Percentiles rank a stretch among this genome's conserved stretches.
Evolutionary conservation across 2,113 vertebrate species (phyloP).

Genomic region (Leucopternis melanops): DNA sequence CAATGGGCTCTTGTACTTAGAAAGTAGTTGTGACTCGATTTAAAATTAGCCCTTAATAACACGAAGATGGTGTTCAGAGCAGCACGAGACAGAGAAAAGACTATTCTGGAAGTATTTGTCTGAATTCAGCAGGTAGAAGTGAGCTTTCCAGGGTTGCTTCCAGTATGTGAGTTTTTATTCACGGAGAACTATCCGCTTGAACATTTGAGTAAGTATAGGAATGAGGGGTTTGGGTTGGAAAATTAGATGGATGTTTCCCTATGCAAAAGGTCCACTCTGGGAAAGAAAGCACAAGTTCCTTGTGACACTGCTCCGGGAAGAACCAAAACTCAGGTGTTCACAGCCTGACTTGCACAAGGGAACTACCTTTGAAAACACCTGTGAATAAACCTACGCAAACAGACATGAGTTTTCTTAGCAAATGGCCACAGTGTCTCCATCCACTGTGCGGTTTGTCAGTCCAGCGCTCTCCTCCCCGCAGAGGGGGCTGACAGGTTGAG

Average conservation of each 20-base stretch:
- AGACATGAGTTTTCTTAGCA: not conserved
- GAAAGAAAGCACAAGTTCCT: not conserved
- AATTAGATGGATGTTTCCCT: not conserved
- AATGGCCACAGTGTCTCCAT: not conserved
- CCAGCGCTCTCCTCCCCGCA: accelerated
- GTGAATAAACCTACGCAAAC: not conserved
- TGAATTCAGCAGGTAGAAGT: not conserved
- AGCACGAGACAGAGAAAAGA: not conserved
- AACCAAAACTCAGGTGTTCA: not conserved
- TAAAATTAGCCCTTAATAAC: slow-evolving; percentile 42
- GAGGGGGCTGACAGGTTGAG: not conserved
- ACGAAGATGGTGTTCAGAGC: not conserved
- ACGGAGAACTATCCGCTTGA: not conserved
- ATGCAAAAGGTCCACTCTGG: not conserved
- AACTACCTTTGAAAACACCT: not conserved
- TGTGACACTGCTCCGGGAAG: not conserved
- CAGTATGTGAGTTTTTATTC: not conserved
- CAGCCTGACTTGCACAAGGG: not conserved
- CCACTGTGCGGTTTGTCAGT: not conserved
- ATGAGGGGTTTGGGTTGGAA: not conserved
- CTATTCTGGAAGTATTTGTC: not conserved
- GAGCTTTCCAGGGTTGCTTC: not conserved
- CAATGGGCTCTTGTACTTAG: slow-evolving; percentile 13
- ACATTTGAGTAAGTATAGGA: not conserved
- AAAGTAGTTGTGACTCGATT: slow-evolving; percentile 18